phyloP scores from a whole-genome alignment of 2,888 invertebrate genomes.

The Eucriotettix oculatus region DNA sequence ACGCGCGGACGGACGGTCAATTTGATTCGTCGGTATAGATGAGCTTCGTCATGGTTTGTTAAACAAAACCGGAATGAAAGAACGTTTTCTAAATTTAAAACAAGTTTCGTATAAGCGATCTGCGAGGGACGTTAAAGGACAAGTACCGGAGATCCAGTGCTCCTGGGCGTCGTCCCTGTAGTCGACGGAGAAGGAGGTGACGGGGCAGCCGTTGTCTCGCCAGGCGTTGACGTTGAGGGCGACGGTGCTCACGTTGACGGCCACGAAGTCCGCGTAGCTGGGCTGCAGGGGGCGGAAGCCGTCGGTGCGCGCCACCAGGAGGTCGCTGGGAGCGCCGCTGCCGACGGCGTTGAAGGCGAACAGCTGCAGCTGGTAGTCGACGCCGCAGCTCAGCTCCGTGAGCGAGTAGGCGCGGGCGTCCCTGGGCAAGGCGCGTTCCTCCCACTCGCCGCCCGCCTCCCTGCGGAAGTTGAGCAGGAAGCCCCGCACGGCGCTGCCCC shows the following conservation, averaged over 20 bases:
- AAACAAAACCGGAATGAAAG: too few species aligned
- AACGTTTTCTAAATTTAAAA: too few species aligned
- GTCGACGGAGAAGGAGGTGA: slow-evolving; percentile 21
- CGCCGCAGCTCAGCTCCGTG: slow-evolving; percentile 19
- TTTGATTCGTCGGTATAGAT: too few species aligned
- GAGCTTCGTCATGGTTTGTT: too few species aligned
- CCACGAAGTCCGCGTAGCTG: slow-evolving; percentile 18
- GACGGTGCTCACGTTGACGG: slow-evolving; percentile 20
- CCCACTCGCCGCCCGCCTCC: slow-evolving; percentile 18
- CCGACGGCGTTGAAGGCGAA: slow-evolving; percentile 20
- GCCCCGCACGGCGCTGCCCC: slow-evolving; percentile 22
- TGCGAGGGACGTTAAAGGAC: too few species aligned
- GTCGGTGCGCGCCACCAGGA: slow-evolving; percentile 19
- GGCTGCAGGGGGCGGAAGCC: slow-evolving; percentile 21
- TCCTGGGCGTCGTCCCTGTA: slow-evolving; percentile 19
- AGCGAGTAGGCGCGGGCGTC: slow-evolving; percentile 18
- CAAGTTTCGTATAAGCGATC: too few species aligned
- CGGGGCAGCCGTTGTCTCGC: slow-evolving; percentile 20
- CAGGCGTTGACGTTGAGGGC: slow-evolving; percentile 21
- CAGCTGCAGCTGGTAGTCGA: slow-evolving; percentile 19
- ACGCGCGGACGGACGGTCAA: too few species aligned
- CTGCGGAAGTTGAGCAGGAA: slow-evolving; percentile 21
- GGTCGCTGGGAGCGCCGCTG: slow-evolving; percentile 19
- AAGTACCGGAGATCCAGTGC: slow-evolving; percentile 22
- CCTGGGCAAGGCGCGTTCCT: slow-evolving; percentile 18